These are phyloP conservation scores for Hypotaenidia philippensis DNA, from an alignment of 2,797 vertebrate species.

Conservation along the genomic window DNA sequence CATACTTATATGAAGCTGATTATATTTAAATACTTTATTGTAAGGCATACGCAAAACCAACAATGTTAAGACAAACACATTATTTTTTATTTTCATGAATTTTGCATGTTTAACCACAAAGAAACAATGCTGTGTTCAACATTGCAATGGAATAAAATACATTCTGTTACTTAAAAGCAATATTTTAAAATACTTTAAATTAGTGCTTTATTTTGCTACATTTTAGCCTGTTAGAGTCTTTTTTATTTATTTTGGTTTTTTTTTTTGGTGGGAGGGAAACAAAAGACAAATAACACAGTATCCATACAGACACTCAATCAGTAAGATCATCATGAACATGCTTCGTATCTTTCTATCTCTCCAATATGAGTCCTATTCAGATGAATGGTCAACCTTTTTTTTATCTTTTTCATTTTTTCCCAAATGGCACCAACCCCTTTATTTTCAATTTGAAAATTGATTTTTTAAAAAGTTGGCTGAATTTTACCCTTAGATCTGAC, in stretches of 20 bases:
- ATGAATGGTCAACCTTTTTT: background rate
- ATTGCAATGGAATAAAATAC: background rate
- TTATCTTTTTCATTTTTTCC: background rate
- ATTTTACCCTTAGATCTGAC: background rate
- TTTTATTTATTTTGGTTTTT: background rate
- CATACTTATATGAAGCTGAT: background rate
- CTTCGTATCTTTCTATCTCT: background rate
- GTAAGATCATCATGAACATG: background rate
- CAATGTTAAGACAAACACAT: background rate
- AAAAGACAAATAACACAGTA: conserved; percentile 36
- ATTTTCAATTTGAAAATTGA: background rate
- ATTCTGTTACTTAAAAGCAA: background rate
- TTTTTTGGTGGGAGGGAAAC: background rate
- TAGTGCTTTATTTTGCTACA: background rate
- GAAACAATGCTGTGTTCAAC: background rate
- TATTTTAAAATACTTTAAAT: background rate
- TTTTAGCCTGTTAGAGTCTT: background rate
- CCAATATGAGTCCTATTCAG: background rate
- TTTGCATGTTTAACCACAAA: conserved; percentile 21
- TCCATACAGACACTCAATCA: background rate
- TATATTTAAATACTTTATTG: conserved; percentile 7
- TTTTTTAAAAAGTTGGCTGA: background rate
- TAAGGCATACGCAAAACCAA: background rate
- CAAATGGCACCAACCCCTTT: background rate
- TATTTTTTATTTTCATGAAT: conserved; percentile 42